phyloP scores from a whole-genome alignment of 2,797 vertebrate species.

The Diplodus sargus region DNA sequence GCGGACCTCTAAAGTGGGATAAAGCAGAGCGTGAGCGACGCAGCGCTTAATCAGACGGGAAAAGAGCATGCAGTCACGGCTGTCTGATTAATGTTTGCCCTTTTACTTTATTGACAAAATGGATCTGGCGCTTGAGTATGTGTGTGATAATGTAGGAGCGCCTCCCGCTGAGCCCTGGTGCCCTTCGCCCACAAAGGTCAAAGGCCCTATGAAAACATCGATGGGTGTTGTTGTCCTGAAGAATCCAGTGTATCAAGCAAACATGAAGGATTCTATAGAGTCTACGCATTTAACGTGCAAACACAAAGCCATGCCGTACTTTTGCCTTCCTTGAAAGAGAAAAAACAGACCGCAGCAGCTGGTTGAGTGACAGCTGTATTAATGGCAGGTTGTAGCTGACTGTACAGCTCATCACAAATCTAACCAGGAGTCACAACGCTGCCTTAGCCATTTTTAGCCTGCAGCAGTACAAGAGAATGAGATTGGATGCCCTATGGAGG shows the following conservation, averaged over 20 bases:
- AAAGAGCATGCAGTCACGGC: constrained; percentile 70
- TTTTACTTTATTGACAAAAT: constrained; percentile 72
- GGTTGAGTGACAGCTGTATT: constrained; percentile 30
- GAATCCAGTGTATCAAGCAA: constrained; percentile 39
- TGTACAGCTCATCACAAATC: constrained; percentile 57
- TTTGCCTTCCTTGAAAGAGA: constrained; percentile 82
- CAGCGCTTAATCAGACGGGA: constrained; percentile 60
- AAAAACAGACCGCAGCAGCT: background rate
- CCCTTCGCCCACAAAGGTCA: constrained; percentile 31
- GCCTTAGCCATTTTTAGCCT: constrained; percentile 38
- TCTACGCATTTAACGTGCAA: constrained; percentile 41
- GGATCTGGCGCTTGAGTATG: constrained; percentile 50
- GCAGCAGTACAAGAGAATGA: constrained; percentile 49
- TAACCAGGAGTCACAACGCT: constrained; percentile 50
- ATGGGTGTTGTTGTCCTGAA: constrained; percentile 75
- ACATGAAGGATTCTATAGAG: constrained; percentile 6
- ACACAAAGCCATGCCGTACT: constrained; percentile 74
- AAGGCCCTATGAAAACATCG: constrained; percentile 12
- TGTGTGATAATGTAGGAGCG: constrained; percentile 38
- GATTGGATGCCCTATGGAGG: constrained; percentile 40
- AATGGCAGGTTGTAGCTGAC: constrained; percentile 29
- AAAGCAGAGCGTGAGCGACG: constrained; percentile 59
- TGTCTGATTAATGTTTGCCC: constrained; percentile 70
- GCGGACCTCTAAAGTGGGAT: constrained; percentile 44
- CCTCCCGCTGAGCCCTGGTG: constrained; percentile 25